Evolutionary conservation across 2,113 vertebrate genomes (phyloP), one percentile per base, ranked within the genome.

Genomic region (Zosterops pallidus): DNA sequence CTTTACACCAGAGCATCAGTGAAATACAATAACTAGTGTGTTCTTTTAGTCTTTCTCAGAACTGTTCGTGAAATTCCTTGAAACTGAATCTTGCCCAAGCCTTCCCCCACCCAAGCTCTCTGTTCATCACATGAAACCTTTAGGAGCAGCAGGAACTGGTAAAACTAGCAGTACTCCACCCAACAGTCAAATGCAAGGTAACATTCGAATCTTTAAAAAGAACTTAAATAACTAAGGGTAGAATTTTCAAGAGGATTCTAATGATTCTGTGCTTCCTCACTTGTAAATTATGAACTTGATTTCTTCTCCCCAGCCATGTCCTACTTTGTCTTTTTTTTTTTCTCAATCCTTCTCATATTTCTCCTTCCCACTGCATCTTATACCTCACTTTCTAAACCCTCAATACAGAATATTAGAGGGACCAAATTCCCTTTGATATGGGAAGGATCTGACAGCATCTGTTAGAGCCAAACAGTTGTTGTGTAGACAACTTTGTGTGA

Each of bases 11-110:
- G 39, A 92, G 15, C 25, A 68, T 91, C 42, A 50, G 11, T 89
- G 55, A 77, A 88, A 77, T 86, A 24, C 6, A 68, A 4, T 95
- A 92, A 97, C 69, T 59, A 11, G 12, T 67, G 69, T 71, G 82
- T 47, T 95, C 52, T 95, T 94, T 44, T 80, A 99, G 99, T 99
- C 99, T 84, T 99, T 99, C 98, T 99, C 99, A 67, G 99, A 99
- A 97, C 98, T 99, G 97, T 99, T 99, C 47, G 98, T 99, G 60
- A 99, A 99, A 96, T 99, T 99, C 97, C 97, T 99, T 60, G 99
- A 99, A 97, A 98, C 98, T 56, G 99, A 99, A 97, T 99, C 99
- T 37, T 97, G 98, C 46, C 99, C 99, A 2, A 97, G 97, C 17
- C 91, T 98, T 78, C 99, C 99, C 12, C 98, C 98, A 39, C 99